Evolutionary conservation across 2,113 vertebrate genomes (phyloP).

Genomic region (Limanda limanda): DNA sequence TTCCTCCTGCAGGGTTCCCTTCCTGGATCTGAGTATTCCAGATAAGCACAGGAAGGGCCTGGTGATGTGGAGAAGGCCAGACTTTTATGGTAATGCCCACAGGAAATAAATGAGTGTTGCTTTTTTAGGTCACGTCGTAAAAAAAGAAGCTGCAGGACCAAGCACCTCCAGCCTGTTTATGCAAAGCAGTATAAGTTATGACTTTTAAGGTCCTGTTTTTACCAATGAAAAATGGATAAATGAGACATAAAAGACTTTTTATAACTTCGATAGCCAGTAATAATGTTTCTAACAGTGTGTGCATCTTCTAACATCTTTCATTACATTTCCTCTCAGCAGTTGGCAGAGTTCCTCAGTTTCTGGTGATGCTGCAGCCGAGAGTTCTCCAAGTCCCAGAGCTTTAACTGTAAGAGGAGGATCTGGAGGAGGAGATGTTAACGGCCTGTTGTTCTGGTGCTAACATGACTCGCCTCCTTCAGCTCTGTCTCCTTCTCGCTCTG

Average conservation of each 20-base stretch:
- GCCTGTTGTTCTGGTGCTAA: conserved; percentile 50
- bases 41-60: conserved; percentile 52
- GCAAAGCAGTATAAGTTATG: background rate
- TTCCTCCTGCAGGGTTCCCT: conserved; percentile 38
- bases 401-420: too few relatives aligned
- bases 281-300: too few relatives aligned
- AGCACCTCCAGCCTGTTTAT: conserved; percentile 1
- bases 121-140: conserved; percentile 56
- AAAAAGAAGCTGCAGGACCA: conserved; percentile 29
- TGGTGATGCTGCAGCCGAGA: too few relatives aligned
- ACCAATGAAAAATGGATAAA: conserved; percentile 10
- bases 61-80: conserved; percentile 28
- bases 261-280: too few relatives aligned
- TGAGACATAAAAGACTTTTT: background rate
- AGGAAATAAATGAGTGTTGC: conserved; percentile 28
- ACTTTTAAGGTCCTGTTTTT: background rate
- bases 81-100: conserved; percentile 49
- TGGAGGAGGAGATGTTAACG: conserved; percentile 46
- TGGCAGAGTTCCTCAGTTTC: too few relatives aligned
- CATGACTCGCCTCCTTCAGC: conserved; percentile 26
- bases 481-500: conserved; percentile 17
- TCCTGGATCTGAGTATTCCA: conserved; percentile 50
- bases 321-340: too few relatives aligned
- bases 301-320: too few relatives aligned
- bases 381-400: too few relatives aligned